These are phyloP conservation scores for Melitaea athalia DNA, from an alignment of 2,888 invertebrate species.

Conservation along the genomic window DNA sequence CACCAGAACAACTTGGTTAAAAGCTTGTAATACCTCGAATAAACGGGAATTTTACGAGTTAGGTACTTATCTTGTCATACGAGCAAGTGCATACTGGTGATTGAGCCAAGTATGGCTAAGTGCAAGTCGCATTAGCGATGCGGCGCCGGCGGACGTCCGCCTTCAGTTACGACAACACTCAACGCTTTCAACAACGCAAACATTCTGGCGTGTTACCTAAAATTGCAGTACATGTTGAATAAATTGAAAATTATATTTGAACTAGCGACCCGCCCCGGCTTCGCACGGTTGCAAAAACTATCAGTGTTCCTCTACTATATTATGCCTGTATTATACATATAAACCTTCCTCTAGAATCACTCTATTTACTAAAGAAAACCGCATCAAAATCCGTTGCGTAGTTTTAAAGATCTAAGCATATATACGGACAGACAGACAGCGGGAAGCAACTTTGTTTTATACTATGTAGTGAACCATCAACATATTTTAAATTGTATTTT, in stretches of 20 bases:
- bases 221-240: constrained; percentile 8
- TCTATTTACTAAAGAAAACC: too few species aligned
- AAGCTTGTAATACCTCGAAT: constrained; percentile 25
- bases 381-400: too few species aligned
- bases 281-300: too few species aligned
- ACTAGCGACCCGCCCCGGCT: too few species aligned
- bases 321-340: too few species aligned
- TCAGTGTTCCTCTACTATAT: too few species aligned
- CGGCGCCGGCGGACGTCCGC: constrained; percentile 76
- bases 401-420: too few species aligned
- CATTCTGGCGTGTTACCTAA: constrained; percentile 46
- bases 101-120: constrained; percentile 54
- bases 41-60: constrained; percentile 28
- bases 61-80: constrained; percentile 36
- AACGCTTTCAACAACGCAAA: constrained; percentile 62
- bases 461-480: too few species aligned
- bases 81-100: constrained; percentile 32
- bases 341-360: too few species aligned
- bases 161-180: constrained; percentile 57
- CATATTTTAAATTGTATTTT: background rate
- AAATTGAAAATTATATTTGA: background rate
- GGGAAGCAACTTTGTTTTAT: too few species aligned
- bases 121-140: constrained; percentile 72
- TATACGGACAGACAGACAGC: too few species aligned
- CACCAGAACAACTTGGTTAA: constrained; percentile 20